Evolutionary conservation across 1,140 invertebrate genomes (phyloP).

Genomic region (Idris sp.): DNA sequence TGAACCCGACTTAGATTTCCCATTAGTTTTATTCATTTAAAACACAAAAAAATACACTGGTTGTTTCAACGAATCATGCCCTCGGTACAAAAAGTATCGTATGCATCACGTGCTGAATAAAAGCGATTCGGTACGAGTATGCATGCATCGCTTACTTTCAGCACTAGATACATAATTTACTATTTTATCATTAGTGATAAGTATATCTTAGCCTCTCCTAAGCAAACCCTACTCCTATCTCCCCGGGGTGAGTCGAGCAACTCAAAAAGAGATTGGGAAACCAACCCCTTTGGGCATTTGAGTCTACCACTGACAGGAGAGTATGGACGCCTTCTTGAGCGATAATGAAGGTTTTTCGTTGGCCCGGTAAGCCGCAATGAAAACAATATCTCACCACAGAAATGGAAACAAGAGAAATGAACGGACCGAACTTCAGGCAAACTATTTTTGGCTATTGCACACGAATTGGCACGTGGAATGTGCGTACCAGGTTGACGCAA

Average conservation of each 20-base stretch:
- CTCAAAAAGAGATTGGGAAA: constrained; percentile 2
- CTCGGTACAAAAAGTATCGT: too few relatives aligned
- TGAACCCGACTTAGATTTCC: too few relatives aligned
- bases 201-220: constrained; percentile 1
- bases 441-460: constrained; percentile 23
- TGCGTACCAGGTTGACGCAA: constrained; percentile 30
- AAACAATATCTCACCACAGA: constrained; percentile 25
- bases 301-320: not conserved
- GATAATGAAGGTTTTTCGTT: constrained; percentile 30
- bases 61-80: too few relatives aligned
- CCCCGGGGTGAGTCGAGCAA: constrained; percentile 1
- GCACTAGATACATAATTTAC: too few relatives aligned
- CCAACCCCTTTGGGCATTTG: constrained; percentile 3
- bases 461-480: constrained; percentile 35
- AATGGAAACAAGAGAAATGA: constrained; percentile 15
- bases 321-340: too few relatives aligned
- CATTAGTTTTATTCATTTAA: too few relatives aligned
- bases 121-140: too few relatives aligned
- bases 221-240: not conserved
- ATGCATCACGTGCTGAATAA: too few relatives aligned
- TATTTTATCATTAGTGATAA: too few relatives aligned
- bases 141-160: too few relatives aligned
- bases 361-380: constrained; percentile 34
- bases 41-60: too few relatives aligned
- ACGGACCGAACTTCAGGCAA: constrained; percentile 28